phyloP scores from a whole-genome alignment of 2,113 vertebrate genomes.

The Lophochroa leadbeateri region DNA sequence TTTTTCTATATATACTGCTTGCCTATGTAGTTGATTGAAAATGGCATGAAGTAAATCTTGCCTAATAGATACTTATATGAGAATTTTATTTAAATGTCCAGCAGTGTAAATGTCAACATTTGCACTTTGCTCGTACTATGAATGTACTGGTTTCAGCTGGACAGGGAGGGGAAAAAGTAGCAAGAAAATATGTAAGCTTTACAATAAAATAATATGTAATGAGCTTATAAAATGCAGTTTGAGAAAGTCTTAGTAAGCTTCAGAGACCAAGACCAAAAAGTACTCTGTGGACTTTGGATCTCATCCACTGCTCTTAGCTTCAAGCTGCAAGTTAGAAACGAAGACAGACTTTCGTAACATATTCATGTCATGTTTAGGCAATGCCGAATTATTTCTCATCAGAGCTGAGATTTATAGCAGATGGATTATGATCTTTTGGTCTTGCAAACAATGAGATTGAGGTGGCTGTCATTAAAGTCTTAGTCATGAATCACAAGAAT shows the following conservation, averaged over 20 bases:
- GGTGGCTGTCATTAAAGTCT: neutral
- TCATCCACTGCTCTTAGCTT: neutral
- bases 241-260: slow-evolving; percentile 36
- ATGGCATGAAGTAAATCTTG: slow-evolving; percentile 72
- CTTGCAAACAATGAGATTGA: neutral
- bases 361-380: neutral
- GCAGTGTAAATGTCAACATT: slow-evolving; percentile 49
- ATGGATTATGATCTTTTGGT: slow-evolving; percentile 1
- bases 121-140: slow-evolving; percentile 66
- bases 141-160: slow-evolving; percentile 53
- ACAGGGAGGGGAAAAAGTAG: slow-evolving; percentile 4
- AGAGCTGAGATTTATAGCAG: neutral
- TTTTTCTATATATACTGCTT: slow-evolving; percentile 67
- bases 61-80: slow-evolving; percentile 75
- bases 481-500: neutral
- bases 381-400: slow-evolving; percentile 10
- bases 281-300: slow-evolving; percentile 49
- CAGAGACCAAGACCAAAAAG: slow-evolving; percentile 20
- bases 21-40: slow-evolving; percentile 73
- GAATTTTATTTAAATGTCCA: slow-evolving; percentile 73
- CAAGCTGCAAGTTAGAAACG: neutral
- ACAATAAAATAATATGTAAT: slow-evolving; percentile 39
- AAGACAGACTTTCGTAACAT: neutral
- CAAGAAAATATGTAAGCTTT: neutral
- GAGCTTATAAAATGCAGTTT: slow-evolving; percentile 28